Evolutionary conservation across 1,140 invertebrate species (phyloP).

Genomic region (Philotrypesis tridentata): DNA sequence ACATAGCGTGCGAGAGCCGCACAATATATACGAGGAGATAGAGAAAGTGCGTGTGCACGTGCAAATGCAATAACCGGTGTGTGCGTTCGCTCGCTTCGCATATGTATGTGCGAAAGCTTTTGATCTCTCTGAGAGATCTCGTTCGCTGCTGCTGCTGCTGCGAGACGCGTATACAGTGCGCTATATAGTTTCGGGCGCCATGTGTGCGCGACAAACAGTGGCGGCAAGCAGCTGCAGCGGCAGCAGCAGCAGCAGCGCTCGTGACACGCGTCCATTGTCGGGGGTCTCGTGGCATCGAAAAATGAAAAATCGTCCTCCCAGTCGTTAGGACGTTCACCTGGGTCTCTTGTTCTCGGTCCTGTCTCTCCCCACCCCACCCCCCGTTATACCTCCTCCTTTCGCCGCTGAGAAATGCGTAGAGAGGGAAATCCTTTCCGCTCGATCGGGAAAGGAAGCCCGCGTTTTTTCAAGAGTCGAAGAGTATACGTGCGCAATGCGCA

Average conservation of each 20-base stretch:
- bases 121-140: conserved; percentile 67
- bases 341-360: conserved; percentile 45
- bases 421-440: conserved; percentile 10
- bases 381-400: not conserved
- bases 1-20: not conserved
- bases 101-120: conserved; percentile 49
- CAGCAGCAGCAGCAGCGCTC: conserved; percentile 39
- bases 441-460: not conserved
- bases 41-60: conserved; percentile 10
- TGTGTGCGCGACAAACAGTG: conserved; percentile 69
- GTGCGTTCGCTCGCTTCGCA: not conserved
- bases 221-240: conserved; percentile 50
- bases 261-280: conserved; percentile 74
- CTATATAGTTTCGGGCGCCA: conserved; percentile 57
- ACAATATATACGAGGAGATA: not conserved
- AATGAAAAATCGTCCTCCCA: conserved; percentile 71
- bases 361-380: not conserved
- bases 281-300: conserved; percentile 69
- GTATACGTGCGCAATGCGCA: too few relatives aligned
- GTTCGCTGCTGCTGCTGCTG: conserved; percentile 34
- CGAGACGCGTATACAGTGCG: not conserved
- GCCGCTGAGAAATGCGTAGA: not conserved
- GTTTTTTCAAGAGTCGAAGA: not conserved
- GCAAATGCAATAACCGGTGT: conserved; percentile 47
- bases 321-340: conserved; percentile 66